Evolutionary conservation across 2,113 vertebrate genomes (phyloP), one percentile per base, ranked within the genome.

Genomic region (Zapus hudsonius): DNA sequence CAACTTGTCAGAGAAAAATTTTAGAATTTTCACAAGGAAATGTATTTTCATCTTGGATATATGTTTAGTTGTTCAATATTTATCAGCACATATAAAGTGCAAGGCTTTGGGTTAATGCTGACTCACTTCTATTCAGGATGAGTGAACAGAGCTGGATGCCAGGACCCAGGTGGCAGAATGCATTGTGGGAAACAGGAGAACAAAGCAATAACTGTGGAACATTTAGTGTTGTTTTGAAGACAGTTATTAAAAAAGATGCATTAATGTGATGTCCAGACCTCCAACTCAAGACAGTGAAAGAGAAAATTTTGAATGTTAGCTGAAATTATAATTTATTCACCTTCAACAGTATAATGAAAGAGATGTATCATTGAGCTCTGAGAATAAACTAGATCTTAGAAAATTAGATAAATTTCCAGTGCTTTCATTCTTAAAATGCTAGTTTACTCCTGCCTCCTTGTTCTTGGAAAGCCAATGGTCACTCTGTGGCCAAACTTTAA

Each of bases 401-500:
- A 2, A 38, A 11, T 84, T 94, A 25, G 29, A 69, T 92, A 55
- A 76, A 95, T 91, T 96, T 91, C 94, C 89, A 95, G 89, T 93
- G 95, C 91, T 36, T 55, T 27, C 25, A 75, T 47, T 95, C 83
- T 66, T 85, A 87, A 79, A 47, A 59, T 87, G 96, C 91, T 88
- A 63, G 47, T 70, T 83, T 57, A 27, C 12, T 27, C 9, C n/a
- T 17, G 15, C 33, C n/a, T 79, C 7, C 29, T 84, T 92, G 8
- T 79, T 89, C 75, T 84, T 89, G 16, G 76, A 96, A 94, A 81
- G 40, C 36, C 85, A 93, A 96, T 98, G 95, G 95, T 95, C 83
- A 96, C 31, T 91, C 40, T 85, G 55, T 33, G 75, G 40, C 70
- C 64, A 69, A 82, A 69, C 67, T 89, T 94, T 73, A 95, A 92